Evolutionary conservation across 2,888 invertebrate species (phyloP).

Genomic region (Platycnemis pennipes): DNA sequence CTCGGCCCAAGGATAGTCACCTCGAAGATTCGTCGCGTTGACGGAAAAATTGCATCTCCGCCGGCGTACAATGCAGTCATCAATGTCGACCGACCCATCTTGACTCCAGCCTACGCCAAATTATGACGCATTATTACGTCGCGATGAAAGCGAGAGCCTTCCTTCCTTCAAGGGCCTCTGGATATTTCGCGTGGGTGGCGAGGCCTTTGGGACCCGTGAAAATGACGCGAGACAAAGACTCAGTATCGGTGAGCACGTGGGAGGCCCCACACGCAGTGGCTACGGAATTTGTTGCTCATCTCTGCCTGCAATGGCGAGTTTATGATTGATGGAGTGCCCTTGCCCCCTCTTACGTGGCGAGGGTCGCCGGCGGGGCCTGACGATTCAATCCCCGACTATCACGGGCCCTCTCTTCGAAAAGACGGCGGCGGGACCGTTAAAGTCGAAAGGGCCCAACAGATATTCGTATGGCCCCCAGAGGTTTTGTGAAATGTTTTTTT

Average conservation of each 20-base stretch:
- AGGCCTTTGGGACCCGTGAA: not conserved
- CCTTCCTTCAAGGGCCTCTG: not conserved
- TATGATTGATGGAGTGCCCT: not conserved
- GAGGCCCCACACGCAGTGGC: not conserved
- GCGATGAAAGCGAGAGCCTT: not conserved
- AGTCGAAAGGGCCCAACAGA: not conserved
- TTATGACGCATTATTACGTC: not conserved
- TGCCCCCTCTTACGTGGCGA: no score
- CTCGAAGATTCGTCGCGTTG: no score
- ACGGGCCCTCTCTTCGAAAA: not conserved
- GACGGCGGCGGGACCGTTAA: not conserved
- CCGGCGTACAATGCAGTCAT: not conserved
- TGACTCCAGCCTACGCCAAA: not conserved
- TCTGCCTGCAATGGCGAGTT: not conserved
- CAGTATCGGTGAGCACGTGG: not conserved
- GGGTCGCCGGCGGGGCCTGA: not conserved
- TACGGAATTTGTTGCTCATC: not conserved
- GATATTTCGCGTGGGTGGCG: not conserved
- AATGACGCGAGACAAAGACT: not conserved
- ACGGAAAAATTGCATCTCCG: not conserved
- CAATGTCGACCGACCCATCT: not conserved
- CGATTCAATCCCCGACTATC: conserved; percentile 4
- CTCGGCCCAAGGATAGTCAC: no score
- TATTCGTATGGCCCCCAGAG: not conserved
- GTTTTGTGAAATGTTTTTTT: not conserved